Conservation (phyloP, 2,888 invertebrate species). For the Dilophus febrilis region DNA sequence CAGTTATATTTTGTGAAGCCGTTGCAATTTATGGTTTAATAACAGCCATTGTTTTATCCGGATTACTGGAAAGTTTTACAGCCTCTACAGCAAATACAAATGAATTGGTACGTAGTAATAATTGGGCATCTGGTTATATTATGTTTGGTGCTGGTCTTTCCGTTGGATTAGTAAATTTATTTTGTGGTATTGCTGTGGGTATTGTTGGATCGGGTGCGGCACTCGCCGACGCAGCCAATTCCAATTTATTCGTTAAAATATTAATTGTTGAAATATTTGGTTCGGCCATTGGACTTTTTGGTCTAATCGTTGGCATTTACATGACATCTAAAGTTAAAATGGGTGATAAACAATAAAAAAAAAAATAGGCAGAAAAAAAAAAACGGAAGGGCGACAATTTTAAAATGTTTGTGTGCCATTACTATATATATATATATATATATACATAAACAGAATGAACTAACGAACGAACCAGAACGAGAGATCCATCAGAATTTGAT, state of each 20-base stretch:
- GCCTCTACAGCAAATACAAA: conserved; percentile 15
- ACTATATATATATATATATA: no score
- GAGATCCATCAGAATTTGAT: no score
- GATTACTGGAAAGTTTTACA: conserved; percentile 43
- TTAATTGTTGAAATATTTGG: conserved; percentile 98
- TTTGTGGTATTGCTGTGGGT: conserved; percentile 84
- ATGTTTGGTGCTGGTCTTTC: conserved; percentile 94
- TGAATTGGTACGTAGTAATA: conserved; percentile 35
- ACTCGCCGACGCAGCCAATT: conserved; percentile 92
- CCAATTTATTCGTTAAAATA: conserved; percentile 92
- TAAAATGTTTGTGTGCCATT: no score
- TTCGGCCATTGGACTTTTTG: conserved; percentile 96
- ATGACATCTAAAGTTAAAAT: conserved; percentile 72
- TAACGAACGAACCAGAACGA: no score
- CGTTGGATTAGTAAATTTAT: conserved; percentile 89
- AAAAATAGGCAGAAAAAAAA: no score
- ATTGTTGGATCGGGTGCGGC: conserved; percentile 97
- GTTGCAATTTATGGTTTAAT: conserved; percentile 99
- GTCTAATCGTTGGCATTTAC: conserved; percentile 94
- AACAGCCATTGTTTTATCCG: conserved; percentile 91
- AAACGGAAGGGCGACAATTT: no score
- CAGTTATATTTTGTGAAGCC: conserved; percentile 99
- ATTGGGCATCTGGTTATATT: conserved; percentile 76
- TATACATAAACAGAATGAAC: no score
- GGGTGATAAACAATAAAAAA: no score